These are phyloP conservation scores for Notarius quadriscutis DNA, from an alignment of 2,113 vertebrate genomes.

Conservation along the genomic window DNA sequence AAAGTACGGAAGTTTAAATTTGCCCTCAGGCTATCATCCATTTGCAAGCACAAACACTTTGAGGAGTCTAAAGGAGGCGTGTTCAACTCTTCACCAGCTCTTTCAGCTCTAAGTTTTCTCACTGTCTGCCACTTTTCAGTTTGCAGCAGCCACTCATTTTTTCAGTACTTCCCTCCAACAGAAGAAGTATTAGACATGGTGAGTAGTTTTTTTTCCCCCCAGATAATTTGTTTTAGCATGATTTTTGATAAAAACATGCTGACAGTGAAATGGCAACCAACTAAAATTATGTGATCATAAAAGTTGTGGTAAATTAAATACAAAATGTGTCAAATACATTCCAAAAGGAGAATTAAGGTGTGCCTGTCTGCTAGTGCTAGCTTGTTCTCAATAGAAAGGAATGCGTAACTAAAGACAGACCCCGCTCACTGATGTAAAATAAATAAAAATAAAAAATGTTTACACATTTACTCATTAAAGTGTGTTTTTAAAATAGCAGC, in stretches of 20 bases:
- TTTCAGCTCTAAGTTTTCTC: not conserved
- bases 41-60: not conserved
- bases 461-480: not conserved
- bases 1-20: not conserved
- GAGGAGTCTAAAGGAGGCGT: slow-evolving; percentile 25
- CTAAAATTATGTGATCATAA: not conserved
- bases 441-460: not conserved
- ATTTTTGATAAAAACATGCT: not conserved
- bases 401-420: slow-evolving; percentile 29
- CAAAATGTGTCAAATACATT: not conserved
- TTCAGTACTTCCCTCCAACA: not conserved
- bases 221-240: not conserved
- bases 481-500: not conserved
- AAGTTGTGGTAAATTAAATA: not conserved
- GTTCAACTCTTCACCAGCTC: not conserved
- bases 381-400: slow-evolving; percentile 48
- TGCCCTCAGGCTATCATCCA: not conserved
- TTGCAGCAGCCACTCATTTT: not conserved
- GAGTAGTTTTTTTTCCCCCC: slow-evolving; percentile 8
- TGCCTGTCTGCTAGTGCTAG: slow-evolving; percentile 28
- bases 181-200: slow-evolving; percentile 28
- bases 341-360: not conserved
- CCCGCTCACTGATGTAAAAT: not conserved
- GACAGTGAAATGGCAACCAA: not conserved
- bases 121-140: not conserved